phyloP scores from a whole-genome alignment of 2,797 vertebrate genomes.

The Sciaenops ocellatus region DNA sequence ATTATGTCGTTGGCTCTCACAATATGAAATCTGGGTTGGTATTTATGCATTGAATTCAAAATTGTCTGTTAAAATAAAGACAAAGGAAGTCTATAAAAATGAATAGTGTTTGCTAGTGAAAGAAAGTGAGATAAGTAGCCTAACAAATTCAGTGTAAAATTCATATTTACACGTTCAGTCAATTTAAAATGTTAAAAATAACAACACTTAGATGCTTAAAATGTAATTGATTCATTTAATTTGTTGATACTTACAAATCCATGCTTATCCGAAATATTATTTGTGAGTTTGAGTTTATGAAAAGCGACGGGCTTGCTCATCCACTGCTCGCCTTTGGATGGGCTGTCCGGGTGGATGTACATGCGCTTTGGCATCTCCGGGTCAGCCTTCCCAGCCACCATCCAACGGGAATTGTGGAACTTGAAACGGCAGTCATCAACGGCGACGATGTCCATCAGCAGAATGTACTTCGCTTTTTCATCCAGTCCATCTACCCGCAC shows the following conservation, averaged over 20 bases:
- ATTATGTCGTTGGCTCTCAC: conserved; percentile 95
- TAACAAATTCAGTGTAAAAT: background rate
- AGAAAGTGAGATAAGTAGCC: background rate
- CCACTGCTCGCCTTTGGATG: conserved; percentile 96
- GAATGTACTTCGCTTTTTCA: conserved; percentile 95
- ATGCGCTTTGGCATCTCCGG: conserved; percentile 98
- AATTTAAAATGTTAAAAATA: background rate
- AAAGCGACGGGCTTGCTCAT: conserved; percentile 98
- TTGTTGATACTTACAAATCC: conserved; percentile 92
- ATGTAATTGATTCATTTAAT: no score
- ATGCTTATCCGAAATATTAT: conserved; percentile 98
- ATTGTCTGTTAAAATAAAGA: conserved; percentile 88
- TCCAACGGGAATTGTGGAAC: conserved; percentile 97
- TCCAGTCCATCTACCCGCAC: conserved; percentile 93
- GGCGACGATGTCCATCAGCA: conserved; percentile 97
- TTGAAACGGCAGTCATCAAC: conserved; percentile 97
- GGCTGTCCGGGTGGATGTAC: conserved; percentile 99
- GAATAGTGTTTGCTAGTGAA: background rate
- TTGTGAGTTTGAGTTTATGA: conserved; percentile 98
- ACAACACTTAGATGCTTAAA: background rate
- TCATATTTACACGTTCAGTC: background rate
- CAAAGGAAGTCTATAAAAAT: background rate
- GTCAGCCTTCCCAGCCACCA: conserved; percentile 96
- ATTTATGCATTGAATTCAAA: conserved; percentile 98
- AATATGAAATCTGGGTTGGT: conserved; percentile 96